Base-by-base conservation (phyloP, 2,888 invertebrate species). In the Cacoxenus indagator region DNA sequence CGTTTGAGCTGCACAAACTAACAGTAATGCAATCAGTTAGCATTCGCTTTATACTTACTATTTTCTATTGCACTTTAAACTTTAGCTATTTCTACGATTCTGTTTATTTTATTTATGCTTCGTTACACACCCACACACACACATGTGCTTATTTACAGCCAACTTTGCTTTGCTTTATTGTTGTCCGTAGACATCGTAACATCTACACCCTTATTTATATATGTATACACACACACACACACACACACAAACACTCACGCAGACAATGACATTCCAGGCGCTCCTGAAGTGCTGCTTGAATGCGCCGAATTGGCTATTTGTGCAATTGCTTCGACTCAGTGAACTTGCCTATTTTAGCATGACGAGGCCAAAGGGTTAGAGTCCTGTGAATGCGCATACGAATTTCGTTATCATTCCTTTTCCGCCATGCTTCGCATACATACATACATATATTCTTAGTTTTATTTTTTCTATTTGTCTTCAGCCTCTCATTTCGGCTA, bases 291-390 rank as follows among this genome's bases (percentile, higher is more conserved):
- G 26, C 61, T 45, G 61, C 61, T 62, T 62, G 29, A 62, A 6
- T 62, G 61, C 45, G 76, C 74, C 75, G 80, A 82, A 84, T 85
- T 85, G 85, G 85, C 84, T 85, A 84, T 84, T 84, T 85, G 84
- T 84, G 80, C 82, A 83, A 86, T 85, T 81, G 82, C 82, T 85
- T 74, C 84, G 83, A 84, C 82, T 86, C 81, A 84, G 78, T 85
- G 76, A 78, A 75, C 84, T 84, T 81, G 82, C 85, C 84, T 85
- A 85, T 81, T 83, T 85, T 84, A 81, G 84, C 84, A 85, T 85
- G 82, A 84, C 84, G 84, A 75, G 76, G 69, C 65, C 61, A 68
- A 51, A 51, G 22, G 22, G n/a, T n/a, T n/a, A n/a, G n/a, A 51
- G 51, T 17, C 19, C 3, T 51, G 9, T 19, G 51, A 19, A 51